Evolutionary conservation across 1,140 invertebrate species (phyloP), one percentile per base, ranked within the genome.

Genomic region (Drosophila tani): DNA sequence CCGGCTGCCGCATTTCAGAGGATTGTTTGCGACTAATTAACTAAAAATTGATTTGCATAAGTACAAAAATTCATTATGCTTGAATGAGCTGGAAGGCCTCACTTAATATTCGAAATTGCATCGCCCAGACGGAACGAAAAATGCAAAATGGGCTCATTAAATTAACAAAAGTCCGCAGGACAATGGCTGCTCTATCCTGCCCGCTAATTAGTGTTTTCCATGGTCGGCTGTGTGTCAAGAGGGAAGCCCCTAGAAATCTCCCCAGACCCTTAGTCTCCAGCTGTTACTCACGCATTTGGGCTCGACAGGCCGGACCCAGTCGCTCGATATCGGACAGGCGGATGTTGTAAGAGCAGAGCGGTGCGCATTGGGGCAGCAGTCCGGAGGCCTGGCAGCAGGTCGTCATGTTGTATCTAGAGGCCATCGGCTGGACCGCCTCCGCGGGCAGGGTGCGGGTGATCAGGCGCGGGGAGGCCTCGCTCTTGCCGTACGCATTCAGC

Each of bases 341-440:
- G 5, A 96, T 96, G 79, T 97, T 95, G 91, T 96, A 97, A 1
- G 95, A 95, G 84, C 97, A 97, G n/a, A 97, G 94, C 2, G 96
- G 96, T 91, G 97, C 94, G 87, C 97, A 97, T 15, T 95, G 94
- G 32, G 94, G 94, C 58, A 95, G 95, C 17, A 97, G 81, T 24
- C 95, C 95, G 4, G 96, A 96, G 11, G 94, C 93, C 5, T 95
- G 94, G 92, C 97, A 97, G 90, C 97, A 97, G 7, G 94, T 94
- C 9, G 96, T 96, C 81, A 97, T 95, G 91, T 97, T 97, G 93
- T 97, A 97, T 79, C 73, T 83, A 56, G 75, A 29, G 45, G 67
- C 45, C 5, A 77, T 58, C 2, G 29, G 55, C 46, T 76, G 66
- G 35, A 60, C 65, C 11, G 53, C 66, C 62, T 92, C 83, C 4